A percentile compares a stretch with the other conserved stretches of the same genome.
These are phyloP conservation scores for Apodemia zela DNA, from an alignment of 2,888 invertebrate species.

Conservation along the genomic window DNA sequence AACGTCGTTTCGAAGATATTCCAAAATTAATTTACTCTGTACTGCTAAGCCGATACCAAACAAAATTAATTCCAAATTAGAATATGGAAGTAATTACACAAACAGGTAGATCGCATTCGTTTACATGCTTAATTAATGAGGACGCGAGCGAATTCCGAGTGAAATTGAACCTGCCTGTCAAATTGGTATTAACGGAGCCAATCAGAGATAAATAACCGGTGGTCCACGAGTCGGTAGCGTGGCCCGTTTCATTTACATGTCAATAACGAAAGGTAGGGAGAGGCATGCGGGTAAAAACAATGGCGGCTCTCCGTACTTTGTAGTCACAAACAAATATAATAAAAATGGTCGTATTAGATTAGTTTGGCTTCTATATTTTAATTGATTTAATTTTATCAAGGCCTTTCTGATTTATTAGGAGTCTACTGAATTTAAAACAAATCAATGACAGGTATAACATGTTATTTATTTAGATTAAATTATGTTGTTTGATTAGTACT, in stretches of 20 bases:
- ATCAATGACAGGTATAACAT: too few species aligned
- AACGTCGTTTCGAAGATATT: background rate
- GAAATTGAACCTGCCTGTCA: conserved; percentile 70
- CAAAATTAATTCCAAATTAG: conserved; percentile 26
- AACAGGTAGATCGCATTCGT: conserved; percentile 33
- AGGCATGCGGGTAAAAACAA: conserved; percentile 42
- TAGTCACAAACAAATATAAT: conserved; percentile 21
- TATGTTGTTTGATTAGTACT: too few species aligned
- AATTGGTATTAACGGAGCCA: conserved; percentile 73
- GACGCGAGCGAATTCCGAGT: conserved; percentile 46
- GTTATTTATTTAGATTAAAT: too few species aligned
- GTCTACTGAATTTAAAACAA: too few species aligned
- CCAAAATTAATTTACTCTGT: background rate
- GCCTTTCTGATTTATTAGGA: too few species aligned
- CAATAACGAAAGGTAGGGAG: conserved; percentile 50
- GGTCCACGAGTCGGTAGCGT: conserved; percentile 62
- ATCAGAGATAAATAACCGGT: conserved; percentile 77
- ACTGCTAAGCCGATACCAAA: conserved; percentile 14
- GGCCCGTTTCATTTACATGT: conserved; percentile 74
- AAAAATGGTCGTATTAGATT: background rate
- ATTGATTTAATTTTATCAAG: background rate
- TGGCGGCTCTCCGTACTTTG: conserved; percentile 56
- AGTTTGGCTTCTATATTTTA: background rate
- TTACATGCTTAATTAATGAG: conserved; percentile 37
- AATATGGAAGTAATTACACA: conserved; percentile 25